phyloP scores from a whole-genome alignment of 1,140 invertebrate species.

The Meloidogyne chitwoodi region DNA sequence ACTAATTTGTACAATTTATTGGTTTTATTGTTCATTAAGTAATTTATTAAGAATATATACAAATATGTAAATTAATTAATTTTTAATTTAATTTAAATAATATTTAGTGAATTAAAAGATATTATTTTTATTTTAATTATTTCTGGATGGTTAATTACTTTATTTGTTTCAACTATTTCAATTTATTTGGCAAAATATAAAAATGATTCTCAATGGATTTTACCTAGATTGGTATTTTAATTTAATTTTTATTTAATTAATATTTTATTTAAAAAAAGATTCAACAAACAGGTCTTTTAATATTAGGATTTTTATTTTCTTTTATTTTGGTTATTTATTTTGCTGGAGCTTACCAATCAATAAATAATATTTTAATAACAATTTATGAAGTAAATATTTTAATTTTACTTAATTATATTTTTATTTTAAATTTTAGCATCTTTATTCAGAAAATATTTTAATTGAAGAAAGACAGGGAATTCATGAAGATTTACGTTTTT shows the following conservation, averaged over 20 bases:
- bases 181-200: conserved; percentile 21
- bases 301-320: conserved; percentile 21
- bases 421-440: not conserved
- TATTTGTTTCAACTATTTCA: conserved; percentile 32
- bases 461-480: conserved; percentile 10
- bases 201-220: conserved; percentile 32
- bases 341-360: conserved; percentile 21
- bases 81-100: not conserved
- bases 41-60: conserved; percentile 9
- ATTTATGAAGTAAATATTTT: conserved; percentile 31
- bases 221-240: conserved; percentile 28
- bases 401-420: no score
- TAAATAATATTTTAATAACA: conserved; percentile 30
- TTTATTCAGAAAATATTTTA: conserved; percentile 3
- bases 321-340: conserved; percentile 31
- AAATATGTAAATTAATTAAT: conserved; percentile 1
- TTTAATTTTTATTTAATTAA: not conserved
- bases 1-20: conserved; percentile 28
- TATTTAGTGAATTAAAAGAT: conserved; percentile 30
- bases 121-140: conserved; percentile 29
- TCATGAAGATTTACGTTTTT: conserved; percentile 11
- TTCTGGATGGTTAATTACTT: conserved; percentile 37
- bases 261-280: conserved; percentile 1
- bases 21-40: conserved; percentile 26
- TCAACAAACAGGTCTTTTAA: conserved; percentile 35